phyloP scores from a whole-genome alignment of 2,113 vertebrate species.

The Scatophagus argus region DNA sequence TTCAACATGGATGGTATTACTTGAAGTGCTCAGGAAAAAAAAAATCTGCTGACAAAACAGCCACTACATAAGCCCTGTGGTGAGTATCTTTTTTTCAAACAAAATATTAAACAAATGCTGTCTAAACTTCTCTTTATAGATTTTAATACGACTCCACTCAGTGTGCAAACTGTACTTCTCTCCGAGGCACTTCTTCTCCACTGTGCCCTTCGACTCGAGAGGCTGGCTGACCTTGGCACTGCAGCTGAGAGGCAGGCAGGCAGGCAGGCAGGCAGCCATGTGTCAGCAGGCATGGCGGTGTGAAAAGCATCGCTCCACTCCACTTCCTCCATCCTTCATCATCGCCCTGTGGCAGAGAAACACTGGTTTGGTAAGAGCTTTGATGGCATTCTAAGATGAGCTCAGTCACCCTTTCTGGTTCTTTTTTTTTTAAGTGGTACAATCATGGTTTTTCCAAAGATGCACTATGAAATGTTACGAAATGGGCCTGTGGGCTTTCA shows the following conservation, averaged over 20 bases:
- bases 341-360: not conserved
- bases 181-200: not conserved
- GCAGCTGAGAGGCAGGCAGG: slow-evolving; percentile 32
- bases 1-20: not conserved
- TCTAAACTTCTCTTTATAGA: not conserved
- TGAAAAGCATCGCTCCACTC: slow-evolving; percentile 2
- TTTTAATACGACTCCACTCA: too few relatives aligned
- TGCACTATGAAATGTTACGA: not conserved
- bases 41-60: not conserved
- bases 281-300: slow-evolving; percentile 33
- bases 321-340: slow-evolving; percentile 38
- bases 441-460: not conserved
- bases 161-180: not conserved
- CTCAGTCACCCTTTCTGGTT: not conserved
- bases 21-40: not conserved
- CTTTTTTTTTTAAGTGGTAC: not conserved
- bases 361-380: slow-evolving; percentile 16
- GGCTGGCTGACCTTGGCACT: slow-evolving; percentile 49
- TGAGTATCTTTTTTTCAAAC: not conserved
- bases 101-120: not conserved
- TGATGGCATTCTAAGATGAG: not conserved
- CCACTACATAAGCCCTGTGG: not conserved
- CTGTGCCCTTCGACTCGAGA: slow-evolving; percentile 9
- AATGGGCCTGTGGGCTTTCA: too few relatives aligned
- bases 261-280: slow-evolving; percentile 29